Percentiles rank a stretch among this genome's conserved stretches.
Evolutionary conservation across 1,140 invertebrate species (phyloP).

Genomic region (Drosophila nannoptera): DNA sequence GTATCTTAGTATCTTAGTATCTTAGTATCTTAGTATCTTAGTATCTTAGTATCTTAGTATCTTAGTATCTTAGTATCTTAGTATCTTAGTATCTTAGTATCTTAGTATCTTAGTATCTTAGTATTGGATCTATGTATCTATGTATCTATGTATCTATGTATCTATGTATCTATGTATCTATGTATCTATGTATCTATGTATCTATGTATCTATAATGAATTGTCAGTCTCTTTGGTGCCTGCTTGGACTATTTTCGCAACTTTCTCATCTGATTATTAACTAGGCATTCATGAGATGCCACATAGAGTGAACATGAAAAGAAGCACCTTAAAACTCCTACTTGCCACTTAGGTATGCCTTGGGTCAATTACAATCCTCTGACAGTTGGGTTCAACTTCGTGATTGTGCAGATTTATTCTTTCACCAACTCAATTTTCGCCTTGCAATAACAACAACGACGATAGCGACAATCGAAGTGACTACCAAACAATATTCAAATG

Average conservation of each 20-base stretch:
- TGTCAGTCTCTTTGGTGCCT: no score
- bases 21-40: no score
- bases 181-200: background rate
- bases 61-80: no score
- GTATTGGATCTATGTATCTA: no score
- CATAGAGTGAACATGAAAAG: slow-evolving; percentile 19
- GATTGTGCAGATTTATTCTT: slow-evolving; percentile 65
- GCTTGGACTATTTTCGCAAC: background rate
- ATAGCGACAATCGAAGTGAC: slow-evolving; percentile 16
- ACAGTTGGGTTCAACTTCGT: slow-evolving; percentile 74
- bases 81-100: no score
- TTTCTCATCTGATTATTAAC: slow-evolving; percentile 18
- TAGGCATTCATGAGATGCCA: slow-evolving; percentile 13
- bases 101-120: no score
- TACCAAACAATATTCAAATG: slow-evolving; percentile 69
- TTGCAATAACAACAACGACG: slow-evolving; percentile 6
- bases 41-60: no score
- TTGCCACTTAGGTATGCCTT: slow-evolving; percentile 36
- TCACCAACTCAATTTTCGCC: slow-evolving; percentile 55
- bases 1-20: no score
- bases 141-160: no score
- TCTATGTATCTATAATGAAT: no score
- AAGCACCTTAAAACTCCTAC: slow-evolving; percentile 55
- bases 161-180: no score
- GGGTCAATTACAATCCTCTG: slow-evolving; percentile 69